Evolutionary conservation across 92 coral and sea anemone genomes (phyloP).

Genomic region (Pocillopora meandrina): DNA sequence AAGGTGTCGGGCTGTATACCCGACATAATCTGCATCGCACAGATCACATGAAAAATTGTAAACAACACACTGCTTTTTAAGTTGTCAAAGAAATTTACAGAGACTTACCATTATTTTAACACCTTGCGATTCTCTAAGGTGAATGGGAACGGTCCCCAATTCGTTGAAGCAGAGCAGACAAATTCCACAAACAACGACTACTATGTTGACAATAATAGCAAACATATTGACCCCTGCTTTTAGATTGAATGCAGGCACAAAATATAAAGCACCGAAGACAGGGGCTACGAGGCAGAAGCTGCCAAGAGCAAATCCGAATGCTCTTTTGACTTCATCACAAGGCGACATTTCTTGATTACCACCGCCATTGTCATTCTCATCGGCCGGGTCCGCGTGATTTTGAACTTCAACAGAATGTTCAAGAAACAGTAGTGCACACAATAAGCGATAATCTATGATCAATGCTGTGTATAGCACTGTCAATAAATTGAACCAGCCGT

Average conservation of each 20-base stretch:
- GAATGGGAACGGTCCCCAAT: slow-evolving; percentile 17
- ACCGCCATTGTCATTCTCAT: background rate
- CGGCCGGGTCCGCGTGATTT: background rate
- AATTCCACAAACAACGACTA: slow-evolving; percentile 35
- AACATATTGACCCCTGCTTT: slow-evolving; percentile 44
- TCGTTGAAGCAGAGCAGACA: slow-evolving; percentile 38
- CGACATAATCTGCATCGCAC: too few relatives aligned
- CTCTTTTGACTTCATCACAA: slow-evolving; percentile 30
- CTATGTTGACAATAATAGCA: slow-evolving; percentile 49
- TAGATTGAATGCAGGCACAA: slow-evolving; percentile 22
- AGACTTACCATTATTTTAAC: slow-evolving; percentile 16
- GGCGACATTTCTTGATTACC: slow-evolving; percentile 13
- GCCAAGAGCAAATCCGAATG: slow-evolving; percentile 38
- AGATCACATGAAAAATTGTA: too few relatives aligned
- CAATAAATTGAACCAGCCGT: slow-evolving; percentile 22
- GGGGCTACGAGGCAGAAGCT: slow-evolving; percentile 43
- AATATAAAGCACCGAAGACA: slow-evolving; percentile 23
- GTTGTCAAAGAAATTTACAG: background rate
- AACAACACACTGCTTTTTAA: too few relatives aligned
- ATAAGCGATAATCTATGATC: slow-evolving; percentile 64
- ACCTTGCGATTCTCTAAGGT: slow-evolving; percentile 2
- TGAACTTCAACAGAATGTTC: slow-evolving; percentile 59
- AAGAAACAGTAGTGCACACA: slow-evolving; percentile 60
- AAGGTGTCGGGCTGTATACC: too few relatives aligned
- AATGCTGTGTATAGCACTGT: slow-evolving; percentile 51